A percentile compares a stretch with the other conserved stretches of the same genome.
phyloP scores from a whole-genome alignment of 1,140 invertebrate species.

The Phocides pigmalion region DNA sequence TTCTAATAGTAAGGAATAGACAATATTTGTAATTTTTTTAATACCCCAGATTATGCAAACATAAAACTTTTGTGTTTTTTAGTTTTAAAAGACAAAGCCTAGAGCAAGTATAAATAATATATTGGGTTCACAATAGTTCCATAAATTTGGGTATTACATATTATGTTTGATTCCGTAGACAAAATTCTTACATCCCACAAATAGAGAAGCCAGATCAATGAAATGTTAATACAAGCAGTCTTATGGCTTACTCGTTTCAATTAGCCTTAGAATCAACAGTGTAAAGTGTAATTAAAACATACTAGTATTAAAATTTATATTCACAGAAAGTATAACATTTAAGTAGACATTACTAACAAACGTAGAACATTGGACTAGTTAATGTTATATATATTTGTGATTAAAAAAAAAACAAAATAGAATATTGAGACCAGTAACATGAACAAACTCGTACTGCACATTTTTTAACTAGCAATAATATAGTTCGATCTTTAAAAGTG shows the following conservation, averaged over 20 bases:
- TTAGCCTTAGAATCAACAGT: conserved; percentile 6
- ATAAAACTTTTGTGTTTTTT: too few species aligned
- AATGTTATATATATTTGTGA: background rate
- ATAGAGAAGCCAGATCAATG: background rate
- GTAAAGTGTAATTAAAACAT: conserved; percentile 1
- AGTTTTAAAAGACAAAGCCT: too few species aligned
- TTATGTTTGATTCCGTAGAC: background rate
- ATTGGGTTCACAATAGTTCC: too few species aligned
- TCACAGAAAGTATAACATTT: background rate
- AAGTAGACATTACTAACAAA: background rate
- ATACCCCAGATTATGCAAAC: too few species aligned
- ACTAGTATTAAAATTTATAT: conserved; percentile 1
- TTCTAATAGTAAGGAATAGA: too few species aligned
- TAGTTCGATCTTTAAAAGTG: too few species aligned
- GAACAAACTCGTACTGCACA: background rate
- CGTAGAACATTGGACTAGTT: background rate
- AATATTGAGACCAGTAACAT: background rate
- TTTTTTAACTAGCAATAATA: too few species aligned
- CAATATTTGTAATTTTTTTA: too few species aligned
- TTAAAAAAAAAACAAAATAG: background rate
- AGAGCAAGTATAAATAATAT: too few species aligned
- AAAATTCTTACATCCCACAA: background rate
- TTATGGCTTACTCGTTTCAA: conserved; percentile 41
- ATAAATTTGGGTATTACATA: too few species aligned
- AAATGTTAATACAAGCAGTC: conserved; percentile 45